Conservation (phyloP, 2,113 vertebrate genomes). For the Lophura nycthemera region DNA sequence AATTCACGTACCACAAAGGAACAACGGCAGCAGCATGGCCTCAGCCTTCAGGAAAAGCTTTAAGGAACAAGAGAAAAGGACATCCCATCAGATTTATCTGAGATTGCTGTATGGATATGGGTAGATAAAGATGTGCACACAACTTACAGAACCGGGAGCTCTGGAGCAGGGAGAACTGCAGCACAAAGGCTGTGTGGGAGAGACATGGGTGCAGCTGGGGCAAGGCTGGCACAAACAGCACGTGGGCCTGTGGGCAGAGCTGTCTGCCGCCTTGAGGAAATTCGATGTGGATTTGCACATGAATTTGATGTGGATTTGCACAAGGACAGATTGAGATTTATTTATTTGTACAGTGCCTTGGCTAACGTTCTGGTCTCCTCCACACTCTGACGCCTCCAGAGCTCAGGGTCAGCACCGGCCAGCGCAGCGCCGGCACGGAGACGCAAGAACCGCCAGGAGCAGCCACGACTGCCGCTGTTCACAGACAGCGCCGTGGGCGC, state of each 20-base stretch:
- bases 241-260: constrained; percentile 6
- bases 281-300: constrained; percentile 1
- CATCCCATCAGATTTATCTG: background rate
- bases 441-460: background rate
- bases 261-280: constrained; percentile 33
- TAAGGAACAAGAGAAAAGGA: background rate
- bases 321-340: background rate
- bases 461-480: background rate
- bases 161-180: background rate
- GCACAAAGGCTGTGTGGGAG: background rate
- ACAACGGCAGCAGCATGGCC: background rate
- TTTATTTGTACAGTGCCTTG: background rate
- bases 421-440: background rate
- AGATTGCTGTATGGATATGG: background rate
- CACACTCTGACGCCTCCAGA: background rate
- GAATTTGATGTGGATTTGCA: constrained; percentile 12
- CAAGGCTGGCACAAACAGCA: constrained; percentile 3
- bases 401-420: background rate
- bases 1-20: background rate
- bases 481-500: background rate
- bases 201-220: constrained; percentile 11
- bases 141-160: background rate
- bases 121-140: background rate
- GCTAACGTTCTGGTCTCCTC: background rate
- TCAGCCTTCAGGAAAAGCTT: background rate